Evolutionary conservation across 1,140 invertebrate species (phyloP).

Genomic region (Odontomachus brunneus): DNA sequence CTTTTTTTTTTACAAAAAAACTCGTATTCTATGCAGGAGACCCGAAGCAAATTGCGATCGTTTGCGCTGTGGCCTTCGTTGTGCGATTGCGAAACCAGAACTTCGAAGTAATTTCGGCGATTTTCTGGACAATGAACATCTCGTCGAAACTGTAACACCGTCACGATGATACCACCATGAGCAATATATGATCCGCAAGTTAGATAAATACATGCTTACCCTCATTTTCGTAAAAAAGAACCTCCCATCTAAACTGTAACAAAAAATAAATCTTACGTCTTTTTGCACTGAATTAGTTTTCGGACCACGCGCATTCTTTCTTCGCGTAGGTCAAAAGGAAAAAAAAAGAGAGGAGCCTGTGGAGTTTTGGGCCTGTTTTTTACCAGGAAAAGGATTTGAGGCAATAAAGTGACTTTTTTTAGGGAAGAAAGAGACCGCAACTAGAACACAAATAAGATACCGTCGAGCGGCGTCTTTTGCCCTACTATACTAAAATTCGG

Average conservation of each 20-base stretch:
- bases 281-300: constrained; percentile 79
- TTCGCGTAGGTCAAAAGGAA: background rate
- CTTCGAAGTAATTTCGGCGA: constrained; percentile 63
- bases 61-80: no score
- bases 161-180: constrained; percentile 24
- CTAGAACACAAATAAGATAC: constrained; percentile 68
- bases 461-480: constrained; percentile 60
- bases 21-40: no score
- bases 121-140: constrained; percentile 54
- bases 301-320: constrained; percentile 10
- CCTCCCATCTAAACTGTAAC: constrained; percentile 81
- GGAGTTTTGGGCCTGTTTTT: constrained; percentile 74
- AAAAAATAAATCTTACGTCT: constrained; percentile 78
- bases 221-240: constrained; percentile 67
- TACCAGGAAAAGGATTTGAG: constrained; percentile 76
- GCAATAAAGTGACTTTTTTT: constrained; percentile 73
- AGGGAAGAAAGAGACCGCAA: constrained; percentile 79
- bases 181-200: constrained; percentile 75
- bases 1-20: no score
- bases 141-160: constrained; percentile 78
- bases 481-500: background rate
- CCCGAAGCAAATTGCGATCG: no score
- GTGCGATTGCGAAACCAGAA: no score
- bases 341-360: constrained; percentile 10
- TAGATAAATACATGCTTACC: constrained; percentile 67